Base-by-base conservation (phyloP, 2,888 invertebrate genomes). In the Cerastoderma edule region DNA sequence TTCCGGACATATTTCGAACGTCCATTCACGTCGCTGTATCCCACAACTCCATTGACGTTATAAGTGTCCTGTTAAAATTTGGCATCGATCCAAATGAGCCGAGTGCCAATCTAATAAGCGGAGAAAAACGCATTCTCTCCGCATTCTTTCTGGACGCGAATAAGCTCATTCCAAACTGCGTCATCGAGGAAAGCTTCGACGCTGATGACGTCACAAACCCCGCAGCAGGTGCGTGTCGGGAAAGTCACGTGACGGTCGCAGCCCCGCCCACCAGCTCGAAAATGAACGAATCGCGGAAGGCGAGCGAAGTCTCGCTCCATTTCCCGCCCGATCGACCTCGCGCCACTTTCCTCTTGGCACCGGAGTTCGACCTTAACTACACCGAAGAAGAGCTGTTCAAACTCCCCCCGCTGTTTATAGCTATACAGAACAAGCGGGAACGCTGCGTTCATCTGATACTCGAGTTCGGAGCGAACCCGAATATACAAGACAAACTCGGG, bases 1-100 rank as follows among this genome's bases (percentile, higher is more conserved):
- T 91, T 50, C 93, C 93, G 3, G 89, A 93, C 60, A 93, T 94
- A 71, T 94, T 94, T 89, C 92, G 92, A 75, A 94, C 94, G 87
- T 94, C 94, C 48, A 91, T 95, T 28, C 95, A 95, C 90, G 85
- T 91, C n/a, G 94, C 95, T n/a, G 94, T 95, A 64, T 94, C 94
- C 79, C 93, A 94, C 88, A 94, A 94, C 65, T 93, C 95, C 24
- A 89, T 94, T 44, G 94, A 94, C 81, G 94, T 94, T 22, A 92
- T 94, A 4, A 90, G 93, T 39, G 92, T 94, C 32, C 92, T 95
- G 53, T 93, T 95, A 57, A 94, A 94, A 65, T 93, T 93, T 87
- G 94, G 94, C 44, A 92, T 94, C 68, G 94, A 95, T 84, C 94
- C 95, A 1, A 95, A 95, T 89, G 93, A 94, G 74, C 93, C 94